phyloP scores from a whole-genome alignment of 2,888 invertebrate genomes.

The Nebria salina region DNA sequence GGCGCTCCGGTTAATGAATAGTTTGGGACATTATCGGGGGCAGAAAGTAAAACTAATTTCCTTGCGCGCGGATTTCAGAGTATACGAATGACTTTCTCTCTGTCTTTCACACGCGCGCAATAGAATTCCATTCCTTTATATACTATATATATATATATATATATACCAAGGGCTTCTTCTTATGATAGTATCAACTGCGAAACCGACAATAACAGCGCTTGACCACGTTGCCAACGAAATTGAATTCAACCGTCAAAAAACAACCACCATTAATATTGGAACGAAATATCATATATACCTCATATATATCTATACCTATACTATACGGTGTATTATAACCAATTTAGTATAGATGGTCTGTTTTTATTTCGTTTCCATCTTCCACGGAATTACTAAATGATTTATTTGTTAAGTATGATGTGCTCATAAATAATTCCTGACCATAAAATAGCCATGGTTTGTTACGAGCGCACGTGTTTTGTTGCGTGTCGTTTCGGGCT shows the following conservation, averaged over 20 bases:
- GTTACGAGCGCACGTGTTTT: too few species aligned
- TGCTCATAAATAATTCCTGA: too few species aligned
- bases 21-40: conserved; percentile 39
- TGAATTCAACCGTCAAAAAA: too few species aligned
- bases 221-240: background rate
- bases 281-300: too few species aligned
- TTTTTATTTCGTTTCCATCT: too few species aligned
- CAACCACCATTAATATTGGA: too few species aligned
- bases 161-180: background rate
- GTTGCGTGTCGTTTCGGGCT: background rate
- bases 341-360: too few species aligned
- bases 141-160: background rate
- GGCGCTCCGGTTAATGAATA: conserved; percentile 32
- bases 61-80: background rate
- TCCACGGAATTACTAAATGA: too few species aligned
- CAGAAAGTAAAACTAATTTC: conserved; percentile 45
- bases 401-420: too few species aligned
- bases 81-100: background rate
- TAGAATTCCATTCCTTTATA: background rate
- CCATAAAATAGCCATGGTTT: too few species aligned
- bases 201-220: background rate
- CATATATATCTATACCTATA: too few species aligned
- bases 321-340: too few species aligned
- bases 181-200: background rate
- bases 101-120: background rate